These are phyloP conservation scores for Neoitamus cyanurus DNA, from an alignment of 2,888 invertebrate genomes.

Conservation along the genomic window DNA sequence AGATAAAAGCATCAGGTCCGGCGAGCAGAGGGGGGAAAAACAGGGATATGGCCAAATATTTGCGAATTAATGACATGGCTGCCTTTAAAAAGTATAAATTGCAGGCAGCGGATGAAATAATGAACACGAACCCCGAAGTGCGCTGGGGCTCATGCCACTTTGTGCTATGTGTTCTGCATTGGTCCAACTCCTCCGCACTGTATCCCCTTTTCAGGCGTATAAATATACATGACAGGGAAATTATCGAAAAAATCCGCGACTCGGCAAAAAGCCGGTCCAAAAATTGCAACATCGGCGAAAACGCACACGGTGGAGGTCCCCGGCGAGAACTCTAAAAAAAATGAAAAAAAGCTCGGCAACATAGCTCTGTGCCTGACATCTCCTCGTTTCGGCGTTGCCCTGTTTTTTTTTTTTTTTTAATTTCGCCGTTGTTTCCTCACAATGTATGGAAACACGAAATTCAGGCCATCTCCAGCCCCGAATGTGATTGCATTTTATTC, in stretches of 20 bases:
- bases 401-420: background rate
- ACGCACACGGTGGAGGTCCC: background rate
- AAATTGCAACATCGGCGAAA: conserved; percentile 10
- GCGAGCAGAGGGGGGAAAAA: background rate
- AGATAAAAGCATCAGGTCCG: background rate
- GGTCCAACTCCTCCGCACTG: background rate
- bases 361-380: background rate
- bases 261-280: background rate
- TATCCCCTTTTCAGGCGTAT: background rate
- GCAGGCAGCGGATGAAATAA: background rate
- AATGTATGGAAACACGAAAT: background rate
- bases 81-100: background rate
- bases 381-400: background rate
- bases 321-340: background rate
- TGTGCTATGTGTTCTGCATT: background rate
- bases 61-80: background rate
- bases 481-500: conserved; percentile 16
- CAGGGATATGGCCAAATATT: background rate
- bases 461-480: background rate
- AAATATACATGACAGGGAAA: conserved; percentile 11
- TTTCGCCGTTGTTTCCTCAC: background rate
- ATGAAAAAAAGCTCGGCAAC: background rate
- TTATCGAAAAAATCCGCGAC: background rate
- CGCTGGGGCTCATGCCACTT: background rate
- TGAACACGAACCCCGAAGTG: background rate